Conservation (phyloP, 1,140 invertebrate species). For the Theocolax elegans region DNA sequence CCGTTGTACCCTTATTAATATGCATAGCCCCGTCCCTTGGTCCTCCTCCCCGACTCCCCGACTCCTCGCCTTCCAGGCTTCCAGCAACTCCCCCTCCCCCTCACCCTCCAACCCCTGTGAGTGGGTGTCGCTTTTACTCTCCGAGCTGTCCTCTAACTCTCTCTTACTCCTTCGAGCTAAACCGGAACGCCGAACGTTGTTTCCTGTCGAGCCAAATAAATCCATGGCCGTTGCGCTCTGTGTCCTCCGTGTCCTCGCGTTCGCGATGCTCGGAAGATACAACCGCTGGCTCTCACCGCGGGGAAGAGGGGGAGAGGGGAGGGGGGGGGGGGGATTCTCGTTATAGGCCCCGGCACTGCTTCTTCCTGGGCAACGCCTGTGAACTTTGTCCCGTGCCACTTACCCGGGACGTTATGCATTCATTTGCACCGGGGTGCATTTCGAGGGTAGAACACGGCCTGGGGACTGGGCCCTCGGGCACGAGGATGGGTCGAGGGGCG, state of each 20-base stretch:
- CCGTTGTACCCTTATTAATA: slow-evolving; percentile 32
- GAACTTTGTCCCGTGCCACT: neutral
- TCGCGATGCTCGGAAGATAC: slow-evolving; percentile 17
- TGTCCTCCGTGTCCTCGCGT: neutral
- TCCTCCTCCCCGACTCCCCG: no score
- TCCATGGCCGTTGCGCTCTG: neutral
- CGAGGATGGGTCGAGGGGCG: no score
- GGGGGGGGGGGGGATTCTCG: no score
- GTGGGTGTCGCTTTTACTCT: no score
- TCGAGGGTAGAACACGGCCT: neutral
- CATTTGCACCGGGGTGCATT: slow-evolving; percentile 11
- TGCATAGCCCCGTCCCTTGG: slow-evolving; percentile 13
- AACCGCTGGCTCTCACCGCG: neutral
- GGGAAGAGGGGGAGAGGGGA: no score
- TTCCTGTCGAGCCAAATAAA: slow-evolving; percentile 26
- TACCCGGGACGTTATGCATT: slow-evolving; percentile 5
- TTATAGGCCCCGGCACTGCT: neutral
- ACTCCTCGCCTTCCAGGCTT: neutral
- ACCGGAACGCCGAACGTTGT: slow-evolving; percentile 23
- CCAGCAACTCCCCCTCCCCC: no score
- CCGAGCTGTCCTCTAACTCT: neutral
- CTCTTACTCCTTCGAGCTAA: neutral
- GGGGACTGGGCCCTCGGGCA: no score
- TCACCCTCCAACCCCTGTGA: no score
- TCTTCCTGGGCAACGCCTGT: neutral